Conservation (phyloP, 2,888 invertebrate species). For the Abrostola tripartita region DNA sequence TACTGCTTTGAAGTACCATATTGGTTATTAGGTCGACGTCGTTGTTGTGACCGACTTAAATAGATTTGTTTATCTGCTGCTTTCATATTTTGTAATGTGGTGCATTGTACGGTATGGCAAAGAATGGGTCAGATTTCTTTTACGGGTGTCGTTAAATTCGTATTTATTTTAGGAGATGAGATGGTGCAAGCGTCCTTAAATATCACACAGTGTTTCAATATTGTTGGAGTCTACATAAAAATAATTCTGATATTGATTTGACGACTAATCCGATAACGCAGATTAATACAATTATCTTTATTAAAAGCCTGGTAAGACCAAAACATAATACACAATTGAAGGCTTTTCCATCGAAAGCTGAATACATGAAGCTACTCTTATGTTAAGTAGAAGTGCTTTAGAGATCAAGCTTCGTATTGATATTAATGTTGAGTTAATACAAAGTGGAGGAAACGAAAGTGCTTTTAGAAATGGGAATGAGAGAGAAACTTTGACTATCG, state of each 20-base stretch:
- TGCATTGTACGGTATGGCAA: not conserved
- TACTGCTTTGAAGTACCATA: slow-evolving; percentile 41
- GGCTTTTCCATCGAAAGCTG: too few relatives aligned
- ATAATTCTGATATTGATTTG: too few relatives aligned
- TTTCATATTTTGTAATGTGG: not conserved
- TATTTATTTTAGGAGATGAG: not conserved
- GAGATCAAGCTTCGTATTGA: not conserved
- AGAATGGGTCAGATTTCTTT: not conserved
- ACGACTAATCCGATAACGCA: too few relatives aligned
- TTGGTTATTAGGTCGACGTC: slow-evolving; percentile 25
- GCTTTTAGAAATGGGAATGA: not conserved
- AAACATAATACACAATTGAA: too few relatives aligned
- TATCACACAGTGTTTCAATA: too few relatives aligned
- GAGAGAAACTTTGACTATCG: not conserved
- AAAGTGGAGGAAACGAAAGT: not conserved
- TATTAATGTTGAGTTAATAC: not conserved
- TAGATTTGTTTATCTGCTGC: slow-evolving; percentile 12
- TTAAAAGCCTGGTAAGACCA: too few relatives aligned
- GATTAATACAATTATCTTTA: too few relatives aligned
- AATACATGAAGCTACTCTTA: too few relatives aligned
- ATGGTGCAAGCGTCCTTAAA: not conserved
- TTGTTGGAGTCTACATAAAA: too few relatives aligned
- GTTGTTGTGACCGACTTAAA: slow-evolving; percentile 27
- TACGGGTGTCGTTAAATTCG: not conserved
- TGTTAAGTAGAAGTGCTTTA: too few relatives aligned